Conservation (phyloP, 1,140 invertebrate species). For the Onthophagus taurus region DNA sequence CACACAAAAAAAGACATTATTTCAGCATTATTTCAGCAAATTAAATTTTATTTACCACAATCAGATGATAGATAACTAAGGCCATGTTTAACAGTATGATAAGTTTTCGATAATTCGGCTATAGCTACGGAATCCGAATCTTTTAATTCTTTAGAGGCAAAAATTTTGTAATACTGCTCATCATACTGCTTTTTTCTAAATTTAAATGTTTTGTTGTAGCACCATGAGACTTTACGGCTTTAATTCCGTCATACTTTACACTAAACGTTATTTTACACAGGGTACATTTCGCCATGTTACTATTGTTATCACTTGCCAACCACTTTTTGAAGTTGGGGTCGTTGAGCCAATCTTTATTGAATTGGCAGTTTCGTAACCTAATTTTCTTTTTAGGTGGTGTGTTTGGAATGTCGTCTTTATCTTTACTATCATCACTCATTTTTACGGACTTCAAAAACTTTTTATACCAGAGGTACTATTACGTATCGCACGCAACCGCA, state of each 20-base stretch:
- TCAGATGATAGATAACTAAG: constrained; percentile 6
- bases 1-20: constrained; percentile 2
- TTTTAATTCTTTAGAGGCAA: constrained; percentile 2
- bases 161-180: constrained; percentile 4
- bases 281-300: constrained; percentile 6
- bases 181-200: constrained; percentile 3
- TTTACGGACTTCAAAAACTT: background rate
- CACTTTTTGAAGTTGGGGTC: constrained; percentile 1
- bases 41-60: constrained; percentile 6
- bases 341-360: constrained; percentile 7
- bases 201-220: constrained; percentile 3
- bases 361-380: constrained; percentile 7
- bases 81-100: constrained; percentile 5
- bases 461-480: background rate
- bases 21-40: constrained; percentile 2
- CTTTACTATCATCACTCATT: constrained; percentile 4
- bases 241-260: constrained; percentile 1
- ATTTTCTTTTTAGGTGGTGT: constrained; percentile 5
- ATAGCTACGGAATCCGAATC: constrained; percentile 1
- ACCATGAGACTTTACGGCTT: constrained; percentile 6
- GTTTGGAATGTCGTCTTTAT: constrained; percentile 2
- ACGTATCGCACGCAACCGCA: background rate
- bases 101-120: constrained; percentile 4
- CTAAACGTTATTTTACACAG: constrained; percentile 6
- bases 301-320: constrained; percentile 3